Evolutionary conservation across 2,113 vertebrate genomes (phyloP), one percentile per base, ranked within the genome.

Genomic region (Sinosuthora webbiana): DNA sequence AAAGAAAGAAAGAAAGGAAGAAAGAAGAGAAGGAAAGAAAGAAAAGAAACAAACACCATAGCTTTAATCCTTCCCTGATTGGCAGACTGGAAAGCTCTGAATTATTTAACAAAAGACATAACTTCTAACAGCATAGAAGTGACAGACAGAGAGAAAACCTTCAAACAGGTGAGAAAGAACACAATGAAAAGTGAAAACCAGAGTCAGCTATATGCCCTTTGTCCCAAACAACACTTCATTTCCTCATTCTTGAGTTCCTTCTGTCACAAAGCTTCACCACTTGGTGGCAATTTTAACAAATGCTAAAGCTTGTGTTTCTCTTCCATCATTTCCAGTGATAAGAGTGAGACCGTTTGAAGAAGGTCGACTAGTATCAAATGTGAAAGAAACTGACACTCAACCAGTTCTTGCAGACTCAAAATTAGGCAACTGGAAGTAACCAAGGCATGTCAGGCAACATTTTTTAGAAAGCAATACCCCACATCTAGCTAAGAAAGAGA

Each of bases 41-140:
- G 7, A 30, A 2, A 41, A 35, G 15, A 21, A 3, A 49, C 18
- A 8, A 27, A 50, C 6, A 25, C 52, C 15, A 87, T 9, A n/a
- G 83, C 98, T 98, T 98, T 98, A 98, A 98, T 98, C 97, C 95
- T 92, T 45, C 30, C 39, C 96, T 97, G 97, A 97, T 52, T 97
- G 97, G 94, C 98, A 98, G 97, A 87, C 92, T 95, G 83, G 67
- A 95, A 95, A 97, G 64, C 89, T 96, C 92, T 98, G 97, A 98
- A 98, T 98, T 98, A 98, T 98, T 98, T 98, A 98, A 98, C 97
- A 98, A 98, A 98, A 98, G 98, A 94, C 89, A 82, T 94, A 97
- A 97, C 97, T 98, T 98, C 98, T 98, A 96, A 98, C 94, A 95
- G 97, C 95, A 83, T 53, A 92, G 95, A 94, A 97, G 93, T 95